Evolutionary conservation across 2,113 vertebrate genomes (phyloP).

Genomic region (Ameiurus melas): DNA sequence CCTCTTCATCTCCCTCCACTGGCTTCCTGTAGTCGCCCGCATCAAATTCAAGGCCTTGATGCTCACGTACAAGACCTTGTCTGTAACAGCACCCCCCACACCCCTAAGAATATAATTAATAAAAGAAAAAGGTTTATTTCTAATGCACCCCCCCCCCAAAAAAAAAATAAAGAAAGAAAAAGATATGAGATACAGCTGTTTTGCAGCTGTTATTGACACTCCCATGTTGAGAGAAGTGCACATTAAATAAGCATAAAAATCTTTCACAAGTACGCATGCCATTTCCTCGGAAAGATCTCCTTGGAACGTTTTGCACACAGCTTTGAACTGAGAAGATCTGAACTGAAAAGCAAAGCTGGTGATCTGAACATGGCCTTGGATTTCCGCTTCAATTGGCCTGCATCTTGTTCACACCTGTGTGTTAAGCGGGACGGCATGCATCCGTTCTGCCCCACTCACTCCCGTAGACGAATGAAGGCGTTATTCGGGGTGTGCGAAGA

Average conservation of each 20-base stretch:
- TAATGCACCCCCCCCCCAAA: no score
- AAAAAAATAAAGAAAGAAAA: no score
- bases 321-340: neutral
- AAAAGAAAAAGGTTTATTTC: neutral
- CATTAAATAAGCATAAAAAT: no score
- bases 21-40: no score
- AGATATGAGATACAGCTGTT: neutral
- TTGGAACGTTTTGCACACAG: neutral
- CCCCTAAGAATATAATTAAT: no score
- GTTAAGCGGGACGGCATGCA: slow-evolving; percentile 2
- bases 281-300: neutral
- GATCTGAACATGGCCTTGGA: neutral
- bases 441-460: neutral
- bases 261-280: neutral
- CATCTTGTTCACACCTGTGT: slow-evolving; percentile 23
- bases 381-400: neutral
- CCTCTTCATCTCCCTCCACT: no score
- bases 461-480: neutral
- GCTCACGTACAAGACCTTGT: no score
- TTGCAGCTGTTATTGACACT: neutral
- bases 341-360: neutral
- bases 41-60: no score
- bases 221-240: neutral
- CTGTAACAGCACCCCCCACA: no score
- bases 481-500: slow-evolving; percentile 62